Evolutionary conservation across 2,888 invertebrate species (phyloP), one percentile per base, ranked within the genome.

Genomic region (Himalopsyche kuldschensis): DNA sequence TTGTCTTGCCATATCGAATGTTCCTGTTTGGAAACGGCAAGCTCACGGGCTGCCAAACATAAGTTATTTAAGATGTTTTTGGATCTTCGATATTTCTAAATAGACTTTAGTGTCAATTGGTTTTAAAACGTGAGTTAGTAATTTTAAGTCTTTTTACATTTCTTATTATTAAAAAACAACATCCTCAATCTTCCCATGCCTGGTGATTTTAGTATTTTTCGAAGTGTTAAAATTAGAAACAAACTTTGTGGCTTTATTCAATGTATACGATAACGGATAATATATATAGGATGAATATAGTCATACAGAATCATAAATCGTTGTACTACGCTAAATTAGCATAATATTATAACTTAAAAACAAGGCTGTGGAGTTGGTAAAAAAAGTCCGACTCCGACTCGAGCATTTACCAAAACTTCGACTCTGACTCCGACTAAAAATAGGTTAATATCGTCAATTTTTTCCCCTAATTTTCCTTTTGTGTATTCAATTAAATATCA

Each of bases 21-120:
- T 85, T 85, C 82, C 85, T 85, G 84, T 76, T 85, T 84, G 84
- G 85, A 82, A 84, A 80, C 63, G 46, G 69, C 30, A 55, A 10
- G 55, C 55, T 20, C 2, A 4, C 20, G 6, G 15, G 55, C 80
- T 20, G 80, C 85, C 84, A 85, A 85, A 85, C 83, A 69, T 83
- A 79, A 48, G 41, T 78, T 77, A 79, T 79, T 32, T 79, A 75
- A 46, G 27, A 83, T 41, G 78, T 82, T 41, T n/a, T 46, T 48
- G 41, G 27, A 78, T 82, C 41, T 63, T 82, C 27, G 63, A 82
- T 82, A 77, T 78, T 78, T 31, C 63, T 32, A 82, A 82, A 82
- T 84, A 79, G 75, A 76, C 76, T 79, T 78, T 75, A 78, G 84
- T 85, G 84, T 81, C 84, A 84, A 84, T 81, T 82, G 35, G 20